Percentiles rank a stretch among this genome's conserved stretches.
These are phyloP conservation scores for Malacoctenus gilli DNA, from an alignment of 2,797 vertebrate species.

Conservation along the genomic window DNA sequence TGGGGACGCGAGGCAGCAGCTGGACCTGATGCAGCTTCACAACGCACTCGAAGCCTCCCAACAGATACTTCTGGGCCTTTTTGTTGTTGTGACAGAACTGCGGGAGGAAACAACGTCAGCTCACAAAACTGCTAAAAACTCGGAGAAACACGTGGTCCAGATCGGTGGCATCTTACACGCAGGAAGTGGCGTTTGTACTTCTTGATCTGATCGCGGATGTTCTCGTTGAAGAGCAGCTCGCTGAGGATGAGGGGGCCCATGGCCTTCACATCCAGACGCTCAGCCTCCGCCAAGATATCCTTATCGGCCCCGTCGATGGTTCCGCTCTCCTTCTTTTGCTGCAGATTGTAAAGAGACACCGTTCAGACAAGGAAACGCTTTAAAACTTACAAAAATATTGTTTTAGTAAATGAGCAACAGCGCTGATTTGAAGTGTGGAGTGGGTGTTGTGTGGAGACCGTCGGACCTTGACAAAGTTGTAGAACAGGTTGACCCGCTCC, in stretches of 20 bases:
- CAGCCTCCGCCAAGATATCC: slow-evolving; percentile 94
- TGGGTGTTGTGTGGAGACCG: too few species aligned
- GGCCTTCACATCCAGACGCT: slow-evolving; percentile 94
- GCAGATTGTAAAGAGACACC: too few species aligned
- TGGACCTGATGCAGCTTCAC: slow-evolving; percentile 94
- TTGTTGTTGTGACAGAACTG: slow-evolving; percentile 98
- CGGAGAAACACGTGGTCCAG: too few species aligned
- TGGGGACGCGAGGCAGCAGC: slow-evolving; percentile 90
- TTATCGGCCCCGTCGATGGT: slow-evolving; percentile 90
- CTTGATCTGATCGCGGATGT: slow-evolving; percentile 95
- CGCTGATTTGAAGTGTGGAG: too few species aligned
- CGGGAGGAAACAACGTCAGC: background rate
- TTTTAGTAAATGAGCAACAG: too few species aligned
- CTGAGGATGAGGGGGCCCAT: slow-evolving; percentile 96
- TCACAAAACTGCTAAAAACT: too few species aligned
- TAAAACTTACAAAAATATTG: too few species aligned
- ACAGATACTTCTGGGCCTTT: slow-evolving; percentile 93
- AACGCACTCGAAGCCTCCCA: slow-evolving; percentile 95
- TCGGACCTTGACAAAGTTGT: slow-evolving; percentile 98
- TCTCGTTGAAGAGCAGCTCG: slow-evolving; percentile 94
- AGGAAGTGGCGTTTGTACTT: slow-evolving; percentile 96
- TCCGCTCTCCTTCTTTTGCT: slow-evolving; percentile 95
- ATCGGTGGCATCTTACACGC: slow-evolving; percentile 81
- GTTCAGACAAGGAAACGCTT: too few species aligned
- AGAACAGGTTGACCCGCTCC: slow-evolving; percentile 95